Conservation (phyloP, 1,140 invertebrate genomes). For the Bombus sylvicola region DNA sequence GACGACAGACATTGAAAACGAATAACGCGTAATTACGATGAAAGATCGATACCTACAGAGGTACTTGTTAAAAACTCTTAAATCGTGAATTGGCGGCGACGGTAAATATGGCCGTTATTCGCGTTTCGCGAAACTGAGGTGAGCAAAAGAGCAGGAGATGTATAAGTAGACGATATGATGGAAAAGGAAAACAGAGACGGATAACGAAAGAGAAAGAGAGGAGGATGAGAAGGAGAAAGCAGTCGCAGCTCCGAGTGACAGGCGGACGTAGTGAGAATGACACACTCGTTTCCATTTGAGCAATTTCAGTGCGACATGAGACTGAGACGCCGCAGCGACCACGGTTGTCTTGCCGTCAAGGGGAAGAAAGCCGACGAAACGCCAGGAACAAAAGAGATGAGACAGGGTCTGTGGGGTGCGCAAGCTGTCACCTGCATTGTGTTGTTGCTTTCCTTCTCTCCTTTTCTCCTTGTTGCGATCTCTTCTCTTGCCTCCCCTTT, state of each 20-base stretch:
- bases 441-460: constrained; percentile 51
- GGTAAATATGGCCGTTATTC: constrained; percentile 22
- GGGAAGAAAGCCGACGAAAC: constrained; percentile 71
- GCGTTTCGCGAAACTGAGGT: constrained; percentile 28
- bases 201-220: not conserved
- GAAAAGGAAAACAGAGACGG: not conserved
- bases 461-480: too few relatives aligned
- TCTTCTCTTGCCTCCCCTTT: not conserved
- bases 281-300: constrained; percentile 75
- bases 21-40: not conserved
- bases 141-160: constrained; percentile 39
- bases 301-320: constrained; percentile 72
- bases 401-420: constrained; percentile 67
- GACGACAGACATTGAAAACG: not conserved
- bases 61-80: not conserved
- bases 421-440: constrained; percentile 79
- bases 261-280: constrained; percentile 72
- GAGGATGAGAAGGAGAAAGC: not conserved
- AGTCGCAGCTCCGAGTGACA: constrained; percentile 62
- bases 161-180: not conserved
- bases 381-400: constrained; percentile 67
- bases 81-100: constrained; percentile 26
- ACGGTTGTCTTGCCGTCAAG: constrained; percentile 67
- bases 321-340: constrained; percentile 54
- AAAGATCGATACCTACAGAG: constrained; percentile 2